A percentile compares a stretch with the other conserved stretches of the same genome.
Conservation (phyloP, 1,140 invertebrate genomes). For the Pseudobourletiella spinata region DNA sequence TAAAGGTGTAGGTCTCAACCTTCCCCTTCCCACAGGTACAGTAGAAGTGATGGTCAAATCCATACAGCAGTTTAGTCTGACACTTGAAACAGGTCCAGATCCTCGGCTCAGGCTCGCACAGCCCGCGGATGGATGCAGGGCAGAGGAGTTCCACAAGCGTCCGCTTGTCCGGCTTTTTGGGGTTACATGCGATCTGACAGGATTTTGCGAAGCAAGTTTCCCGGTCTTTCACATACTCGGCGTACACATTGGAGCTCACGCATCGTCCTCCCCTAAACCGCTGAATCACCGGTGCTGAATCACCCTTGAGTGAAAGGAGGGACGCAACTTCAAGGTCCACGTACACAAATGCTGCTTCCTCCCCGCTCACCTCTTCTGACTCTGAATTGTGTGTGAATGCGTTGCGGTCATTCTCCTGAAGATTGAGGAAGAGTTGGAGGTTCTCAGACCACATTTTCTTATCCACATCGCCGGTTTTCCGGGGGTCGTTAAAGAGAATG, state of each 20-base stretch:
- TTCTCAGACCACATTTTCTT: too few relatives aligned
- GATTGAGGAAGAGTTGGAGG: too few relatives aligned
- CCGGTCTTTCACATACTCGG: neutral
- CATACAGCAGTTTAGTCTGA: neutral
- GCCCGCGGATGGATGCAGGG: neutral
- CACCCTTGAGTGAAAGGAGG: neutral
- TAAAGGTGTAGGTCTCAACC: neutral
- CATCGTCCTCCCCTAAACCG: neutral
- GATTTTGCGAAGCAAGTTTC: neutral
- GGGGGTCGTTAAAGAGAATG: too few relatives aligned
- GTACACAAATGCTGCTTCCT: neutral
- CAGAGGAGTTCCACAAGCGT: neutral
- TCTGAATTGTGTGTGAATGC: too few relatives aligned
- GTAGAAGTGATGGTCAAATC: constrained; percentile 8
- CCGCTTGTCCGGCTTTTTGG: neutral
- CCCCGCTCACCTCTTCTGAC: too few relatives aligned
- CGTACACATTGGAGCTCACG: neutral
- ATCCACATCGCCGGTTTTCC: too few relatives aligned
- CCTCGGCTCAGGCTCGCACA: neutral
- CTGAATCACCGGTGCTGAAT: neutral
- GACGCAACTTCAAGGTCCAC: neutral
- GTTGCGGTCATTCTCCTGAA: too few relatives aligned
- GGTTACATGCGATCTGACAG: neutral
- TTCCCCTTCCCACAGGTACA: constrained; percentile 1
- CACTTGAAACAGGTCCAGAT: constrained; percentile 10